phyloP scores from a whole-genome alignment of 2,113 vertebrate species.

The Sylvietta virens region DNA sequence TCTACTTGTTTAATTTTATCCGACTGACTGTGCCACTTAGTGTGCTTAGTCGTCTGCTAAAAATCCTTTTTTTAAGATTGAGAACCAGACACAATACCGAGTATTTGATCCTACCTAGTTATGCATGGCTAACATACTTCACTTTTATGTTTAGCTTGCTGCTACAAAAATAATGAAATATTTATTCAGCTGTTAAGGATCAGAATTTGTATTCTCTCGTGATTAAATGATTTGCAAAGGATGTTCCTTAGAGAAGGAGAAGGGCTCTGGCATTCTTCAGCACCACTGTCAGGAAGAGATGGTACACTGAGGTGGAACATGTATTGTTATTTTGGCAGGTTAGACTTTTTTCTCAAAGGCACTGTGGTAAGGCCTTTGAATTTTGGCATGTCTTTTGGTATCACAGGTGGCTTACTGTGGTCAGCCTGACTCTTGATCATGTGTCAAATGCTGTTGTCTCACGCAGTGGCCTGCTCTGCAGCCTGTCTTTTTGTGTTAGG shows the following conservation, averaged over 20 bases:
- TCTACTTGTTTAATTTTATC: constrained; percentile 14
- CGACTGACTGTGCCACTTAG: background rate
- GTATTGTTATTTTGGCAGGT: background rate
- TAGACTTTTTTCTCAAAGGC: background rate
- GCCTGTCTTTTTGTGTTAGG: background rate
- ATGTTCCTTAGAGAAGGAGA: background rate
- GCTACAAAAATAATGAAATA: constrained; percentile 7
- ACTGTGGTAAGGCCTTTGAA: background rate
- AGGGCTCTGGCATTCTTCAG: background rate
- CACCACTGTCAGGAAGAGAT: background rate
- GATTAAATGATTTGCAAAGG: background rate
- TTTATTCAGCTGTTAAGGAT: constrained; percentile 37
- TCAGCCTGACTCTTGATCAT: background rate
- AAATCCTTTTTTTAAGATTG: constrained; percentile 22
- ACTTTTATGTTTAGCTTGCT: constrained; percentile 7
- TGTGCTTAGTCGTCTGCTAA: constrained; percentile 38
- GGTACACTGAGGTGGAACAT: background rate
- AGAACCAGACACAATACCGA: background rate
- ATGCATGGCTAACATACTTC: background rate
- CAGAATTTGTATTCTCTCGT: background rate
- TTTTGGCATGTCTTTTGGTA: background rate
- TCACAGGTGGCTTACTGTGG: background rate
- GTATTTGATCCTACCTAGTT: constrained; percentile 30
- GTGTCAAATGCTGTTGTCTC: background rate
- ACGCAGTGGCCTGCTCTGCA: background rate